Evolutionary conservation across 2,888 invertebrate species (phyloP).

Genomic region (Tetragonula carbonaria): DNA sequence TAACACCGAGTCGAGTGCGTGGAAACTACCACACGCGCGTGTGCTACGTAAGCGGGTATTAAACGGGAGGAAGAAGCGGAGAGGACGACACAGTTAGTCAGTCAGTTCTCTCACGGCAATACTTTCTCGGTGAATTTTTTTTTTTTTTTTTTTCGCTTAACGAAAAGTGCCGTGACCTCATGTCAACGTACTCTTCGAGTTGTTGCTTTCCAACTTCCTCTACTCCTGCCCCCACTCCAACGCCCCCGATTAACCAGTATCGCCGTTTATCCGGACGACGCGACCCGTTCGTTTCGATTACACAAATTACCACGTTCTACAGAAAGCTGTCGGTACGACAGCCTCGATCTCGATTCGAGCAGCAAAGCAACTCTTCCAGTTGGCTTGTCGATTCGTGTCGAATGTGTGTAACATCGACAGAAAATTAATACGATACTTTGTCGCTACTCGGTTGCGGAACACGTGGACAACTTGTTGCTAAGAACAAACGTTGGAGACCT

Average conservation of each 20-base stretch:
- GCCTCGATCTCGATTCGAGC: neutral
- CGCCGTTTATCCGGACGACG: neutral
- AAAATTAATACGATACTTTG: too few species aligned
- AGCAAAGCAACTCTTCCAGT: too few species aligned
- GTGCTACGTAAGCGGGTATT: neutral
- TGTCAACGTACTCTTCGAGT: constrained; percentile 35
- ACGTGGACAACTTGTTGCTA: too few species aligned
- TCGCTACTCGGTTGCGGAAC: too few species aligned
- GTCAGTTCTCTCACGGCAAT: constrained; percentile 31
- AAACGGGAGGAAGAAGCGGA: constrained; percentile 26
- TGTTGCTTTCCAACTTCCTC: constrained; percentile 34
- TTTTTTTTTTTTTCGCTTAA: constrained; percentile 21
- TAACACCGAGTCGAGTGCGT: constrained; percentile 31
- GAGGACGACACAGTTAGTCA: neutral
- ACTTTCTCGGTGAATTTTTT: constrained; percentile 34
- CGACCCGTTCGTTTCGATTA: constrained; percentile 17
- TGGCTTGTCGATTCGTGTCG: too few species aligned
- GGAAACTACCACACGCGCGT: neutral
- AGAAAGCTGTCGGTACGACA: constrained; percentile 1
- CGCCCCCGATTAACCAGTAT: constrained; percentile 26
- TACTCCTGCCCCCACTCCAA: neutral
- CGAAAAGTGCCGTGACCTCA: constrained; percentile 23
- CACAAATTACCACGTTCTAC: constrained; percentile 7
- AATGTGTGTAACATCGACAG: too few species aligned
- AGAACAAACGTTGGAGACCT: too few species aligned